These are phyloP conservation scores for Hipparchia semele DNA, from an alignment of 2,888 invertebrate species.

Conservation along the genomic window DNA sequence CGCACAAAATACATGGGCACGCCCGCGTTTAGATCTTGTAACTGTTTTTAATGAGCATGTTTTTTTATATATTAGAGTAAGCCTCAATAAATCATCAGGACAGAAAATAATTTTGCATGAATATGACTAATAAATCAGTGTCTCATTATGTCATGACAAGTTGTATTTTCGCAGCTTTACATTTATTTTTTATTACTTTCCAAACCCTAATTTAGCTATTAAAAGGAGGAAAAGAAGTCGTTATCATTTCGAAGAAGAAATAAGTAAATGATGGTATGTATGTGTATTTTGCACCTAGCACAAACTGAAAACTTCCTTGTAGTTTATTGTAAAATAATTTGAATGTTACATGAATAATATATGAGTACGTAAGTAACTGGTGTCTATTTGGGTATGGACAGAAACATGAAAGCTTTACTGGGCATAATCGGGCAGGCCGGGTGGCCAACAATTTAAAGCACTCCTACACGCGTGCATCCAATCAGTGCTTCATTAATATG, in stretches of 20 bases:
- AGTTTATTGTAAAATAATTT: conserved; percentile 6
- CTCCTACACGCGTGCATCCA: conserved; percentile 55
- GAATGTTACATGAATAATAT: conserved; percentile 21
- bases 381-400: conserved; percentile 38
- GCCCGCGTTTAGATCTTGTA: conserved; percentile 56
- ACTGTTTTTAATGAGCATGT: conserved; percentile 61
- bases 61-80: conserved; percentile 40
- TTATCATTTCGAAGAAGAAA: no score
- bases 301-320: neutral
- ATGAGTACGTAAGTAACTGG: conserved; percentile 20
- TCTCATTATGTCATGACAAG: conserved; percentile 40
- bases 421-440: conserved; percentile 49
- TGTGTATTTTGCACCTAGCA: no score
- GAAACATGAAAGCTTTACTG: conserved; percentile 42
- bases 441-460: conserved; percentile 52
- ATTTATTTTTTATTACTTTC: conserved; percentile 17
- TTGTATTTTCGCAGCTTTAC: neutral
- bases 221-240: no score
- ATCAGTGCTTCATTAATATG: conserved; percentile 49
- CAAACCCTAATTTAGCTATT: neutral
- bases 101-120: conserved; percentile 42
- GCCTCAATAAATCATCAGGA: conserved; percentile 43
- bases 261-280: neutral
- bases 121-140: conserved; percentile 46
- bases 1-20: conserved; percentile 54